Evolutionary conservation across 2,888 invertebrate species (phyloP), one percentile per base, ranked within the genome.

Genomic region (Catotricha subobsoleta): DNA sequence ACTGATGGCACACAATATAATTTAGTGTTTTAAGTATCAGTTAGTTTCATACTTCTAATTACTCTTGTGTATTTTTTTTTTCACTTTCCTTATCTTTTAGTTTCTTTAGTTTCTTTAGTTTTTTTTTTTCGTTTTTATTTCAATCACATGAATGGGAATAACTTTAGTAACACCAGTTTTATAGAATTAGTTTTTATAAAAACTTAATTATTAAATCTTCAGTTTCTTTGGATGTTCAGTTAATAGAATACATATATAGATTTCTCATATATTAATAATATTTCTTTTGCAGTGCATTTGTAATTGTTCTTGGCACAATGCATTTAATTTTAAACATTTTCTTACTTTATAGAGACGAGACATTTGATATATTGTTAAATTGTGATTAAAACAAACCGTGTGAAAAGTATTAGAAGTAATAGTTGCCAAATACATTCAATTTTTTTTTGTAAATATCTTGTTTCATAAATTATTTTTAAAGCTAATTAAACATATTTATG

Each of bases 1-100:
- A 44, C 52, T 47, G 48, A 49, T 46, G 45, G 45, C 45, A 31
- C 43, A 31, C 30, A 46, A 12, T 30, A 8, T 15, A 30, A 30
- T 30, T 30, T 30, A 10, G 5, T 30, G 12, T 30, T 7, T 10
- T 13, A 10, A 12, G 12, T 30, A 13, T 30, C 30, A 13, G 30
- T 7, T 27, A 10, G 27, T 9, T 27, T 27, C 27, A 27, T 10
- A 7, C 27, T 9, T 10, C 27, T 27, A 7, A 27, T n/a, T n/a
- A n/a, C n/a, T n/a, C n/a, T n/a, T n/a, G n/a, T n/a, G n/a, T n/a
- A n/a, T n/a, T n/a, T n/a, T n/a, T n/a, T n/a, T n/a, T n/a, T n/a
- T n/a, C n/a, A n/a, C n/a, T n/a, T n/a, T n/a, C n/a, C n/a, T n/a
- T n/a, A n/a, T n/a, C n/a, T n/a, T n/a, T n/a, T n/a, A n/a, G n/a